Evolutionary conservation across 2,888 invertebrate genomes (phyloP).

Genomic region (Eulithis prunata): DNA sequence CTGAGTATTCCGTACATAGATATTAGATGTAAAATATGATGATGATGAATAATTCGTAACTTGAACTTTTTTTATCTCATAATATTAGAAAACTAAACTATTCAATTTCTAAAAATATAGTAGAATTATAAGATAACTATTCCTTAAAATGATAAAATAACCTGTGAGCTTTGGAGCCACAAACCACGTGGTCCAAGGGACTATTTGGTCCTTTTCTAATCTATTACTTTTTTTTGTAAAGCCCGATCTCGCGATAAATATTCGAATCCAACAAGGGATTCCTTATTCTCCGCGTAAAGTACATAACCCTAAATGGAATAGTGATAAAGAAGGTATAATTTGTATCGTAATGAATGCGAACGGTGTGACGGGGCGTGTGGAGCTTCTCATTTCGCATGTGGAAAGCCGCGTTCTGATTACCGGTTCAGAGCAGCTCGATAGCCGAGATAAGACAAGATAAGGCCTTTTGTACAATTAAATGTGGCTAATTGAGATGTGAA

Average conservation of each 20-base stretch:
- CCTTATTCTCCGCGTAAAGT: too few species aligned
- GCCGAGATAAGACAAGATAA: slow-evolving; percentile 60
- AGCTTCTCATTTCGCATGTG: slow-evolving; percentile 76
- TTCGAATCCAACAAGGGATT: too few species aligned
- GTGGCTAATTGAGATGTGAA: slow-evolving; percentile 67
- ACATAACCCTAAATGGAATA: slow-evolving; percentile 56
- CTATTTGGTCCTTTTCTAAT: background rate
- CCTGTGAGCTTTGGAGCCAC: too few species aligned
- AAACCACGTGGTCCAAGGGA: too few species aligned
- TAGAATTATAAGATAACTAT: too few species aligned
- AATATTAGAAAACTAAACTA: too few species aligned
- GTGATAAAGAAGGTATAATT: slow-evolving; percentile 81
- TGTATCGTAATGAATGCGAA: slow-evolving; percentile 74
- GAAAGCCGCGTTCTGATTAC: slow-evolving; percentile 67
- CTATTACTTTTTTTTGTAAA: background rate
- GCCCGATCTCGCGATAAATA: too few species aligned
- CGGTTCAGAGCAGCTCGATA: slow-evolving; percentile 67
- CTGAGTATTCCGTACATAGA: background rate
- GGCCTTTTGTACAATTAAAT: slow-evolving; percentile 71
- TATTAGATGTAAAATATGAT: background rate
- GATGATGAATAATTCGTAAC: too few species aligned
- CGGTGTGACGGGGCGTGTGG: slow-evolving; percentile 78
- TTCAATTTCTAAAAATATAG: too few species aligned
- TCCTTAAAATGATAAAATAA: too few species aligned
- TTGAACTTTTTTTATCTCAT: too few species aligned